A percentile compares a stretch with the other conserved stretches of the same genome.
These are phyloP conservation scores for Dorcus hopei DNA, from an alignment of 2,888 invertebrate species.

Conservation along the genomic window DNA sequence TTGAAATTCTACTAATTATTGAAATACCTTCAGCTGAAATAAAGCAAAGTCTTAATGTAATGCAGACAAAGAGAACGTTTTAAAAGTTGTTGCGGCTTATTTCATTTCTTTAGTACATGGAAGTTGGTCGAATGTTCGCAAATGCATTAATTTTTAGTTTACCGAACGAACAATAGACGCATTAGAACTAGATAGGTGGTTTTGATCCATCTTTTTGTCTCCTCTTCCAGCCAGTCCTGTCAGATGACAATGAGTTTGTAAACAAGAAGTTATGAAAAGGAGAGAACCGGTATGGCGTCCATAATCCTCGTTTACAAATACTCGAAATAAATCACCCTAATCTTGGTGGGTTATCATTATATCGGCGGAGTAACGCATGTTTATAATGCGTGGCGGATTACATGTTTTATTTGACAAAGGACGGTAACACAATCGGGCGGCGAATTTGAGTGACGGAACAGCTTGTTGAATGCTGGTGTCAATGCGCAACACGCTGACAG, in stretches of 20 bases:
- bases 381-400: constrained; percentile 47
- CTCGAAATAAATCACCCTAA: constrained; percentile 47
- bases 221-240: constrained; percentile 15
- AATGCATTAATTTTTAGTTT: too few relatives aligned
- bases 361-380: constrained; percentile 18
- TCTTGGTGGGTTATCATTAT: constrained; percentile 40
- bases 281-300: constrained; percentile 26
- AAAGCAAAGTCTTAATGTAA: too few relatives aligned
- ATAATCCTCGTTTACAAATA: constrained; percentile 46
- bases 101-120: too few relatives aligned
- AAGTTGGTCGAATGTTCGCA: too few relatives aligned
- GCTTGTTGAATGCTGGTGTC: constrained; percentile 46
- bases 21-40: too few relatives aligned
- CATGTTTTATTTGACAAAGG: constrained; percentile 42
- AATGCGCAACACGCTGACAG: constrained; percentile 47
- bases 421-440: constrained; percentile 35
- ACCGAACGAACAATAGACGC: too few relatives aligned
- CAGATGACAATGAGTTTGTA: constrained; percentile 28
- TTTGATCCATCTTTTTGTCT: too few relatives aligned
- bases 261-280: constrained; percentile 35
- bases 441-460: constrained; percentile 28
- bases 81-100: too few relatives aligned
- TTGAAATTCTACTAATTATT: too few relatives aligned
- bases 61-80: too few relatives aligned
- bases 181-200: too few relatives aligned